Base-by-base conservation (phyloP, 2,888 invertebrate genomes). In the Disparrhopalites patrizii region DNA sequence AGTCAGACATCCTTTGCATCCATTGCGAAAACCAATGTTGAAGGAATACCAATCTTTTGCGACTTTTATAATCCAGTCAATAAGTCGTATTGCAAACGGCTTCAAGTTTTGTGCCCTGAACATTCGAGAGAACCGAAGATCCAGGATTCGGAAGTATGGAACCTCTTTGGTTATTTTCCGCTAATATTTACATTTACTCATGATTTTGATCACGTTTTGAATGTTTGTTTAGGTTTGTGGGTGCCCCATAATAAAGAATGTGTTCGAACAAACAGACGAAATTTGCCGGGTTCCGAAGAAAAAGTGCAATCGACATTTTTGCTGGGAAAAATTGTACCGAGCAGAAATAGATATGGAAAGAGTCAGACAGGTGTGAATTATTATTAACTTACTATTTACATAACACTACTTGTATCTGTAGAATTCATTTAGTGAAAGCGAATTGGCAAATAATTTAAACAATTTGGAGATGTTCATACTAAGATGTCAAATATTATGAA, bases 1-100 rank as follows among this genome's bases (percentile, higher is more conserved):
- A 93, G 94, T 54, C 95, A 97, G 81, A 92, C 96, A 1, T 94
- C 95, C 0, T 97, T 96, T 80, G 96, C 96, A 13, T 95, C 95
- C 27, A 86, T 93, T 51, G 95, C 93, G 77, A 91, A 95, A 79
- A 96, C 96, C 0, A 84, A 92, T 64, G 94, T 97, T 76, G 96
- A 96, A 79, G 91, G 91, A 0, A 93, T 92, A 80, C 93, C 93
- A 75, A 93, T 99, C 89, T 98, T 98, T 80, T 99, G 99, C 79
- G 98, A 99, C 77, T 93, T 89, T 79, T 97, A 89, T 81, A 97
- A 96, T 80, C 86, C 90, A 0, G 82, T 84, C 3, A 93, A 90
- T 77, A 86, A 87, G 58, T 96, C 96, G 0, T 99, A 98, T 77
- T 99, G 99, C 80, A 98, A 98, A 80, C 82, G 98, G 13, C 81